A percentile compares a stretch with the other conserved stretches of the same genome.
These are phyloP conservation scores for Parapristionchus giblindavisi DNA, from an alignment of 2,888 invertebrate genomes.

Conservation along the genomic window DNA sequence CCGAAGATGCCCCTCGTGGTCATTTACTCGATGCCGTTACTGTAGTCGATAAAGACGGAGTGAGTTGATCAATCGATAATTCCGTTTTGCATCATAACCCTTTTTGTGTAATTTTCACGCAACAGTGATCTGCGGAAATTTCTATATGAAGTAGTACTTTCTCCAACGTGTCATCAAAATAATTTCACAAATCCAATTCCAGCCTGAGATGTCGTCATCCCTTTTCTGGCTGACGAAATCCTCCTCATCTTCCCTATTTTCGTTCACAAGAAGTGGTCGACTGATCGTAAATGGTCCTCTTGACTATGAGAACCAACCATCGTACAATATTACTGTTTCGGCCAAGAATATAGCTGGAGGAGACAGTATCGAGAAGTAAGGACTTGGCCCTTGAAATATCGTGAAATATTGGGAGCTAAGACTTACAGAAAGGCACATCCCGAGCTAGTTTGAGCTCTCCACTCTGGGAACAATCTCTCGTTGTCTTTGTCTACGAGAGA, in stretches of 20 bases:
- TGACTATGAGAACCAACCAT: slow-evolving; percentile 24
- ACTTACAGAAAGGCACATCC: no score
- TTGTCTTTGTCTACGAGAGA: no score
- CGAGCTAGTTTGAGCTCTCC: no score
- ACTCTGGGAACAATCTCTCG: no score
- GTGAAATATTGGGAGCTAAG: no score
- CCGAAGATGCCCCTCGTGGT: slow-evolving; percentile 4
- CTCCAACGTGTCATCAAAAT: no score
- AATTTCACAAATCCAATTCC: no score
- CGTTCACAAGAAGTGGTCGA: slow-evolving; percentile 6
- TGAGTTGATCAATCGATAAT: not conserved
- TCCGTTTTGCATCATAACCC: not conserved
- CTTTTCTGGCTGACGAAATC: not conserved
- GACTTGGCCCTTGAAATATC: no score
- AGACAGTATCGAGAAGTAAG: slow-evolving; percentile 4
- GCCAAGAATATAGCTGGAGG: slow-evolving; percentile 26
- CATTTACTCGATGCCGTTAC: not conserved
- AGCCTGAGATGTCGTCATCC: not conserved
- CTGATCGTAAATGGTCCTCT: slow-evolving; percentile 30
- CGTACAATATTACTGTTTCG: not conserved
- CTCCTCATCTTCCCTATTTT: not conserved
- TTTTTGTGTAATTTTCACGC: no score
- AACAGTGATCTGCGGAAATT: no score
- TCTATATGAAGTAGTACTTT: no score
- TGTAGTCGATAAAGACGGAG: not conserved